Evolutionary conservation across 2,113 vertebrate genomes (phyloP), one percentile per base, ranked within the genome.

Genomic region (Dromaius novaehollandiae): DNA sequence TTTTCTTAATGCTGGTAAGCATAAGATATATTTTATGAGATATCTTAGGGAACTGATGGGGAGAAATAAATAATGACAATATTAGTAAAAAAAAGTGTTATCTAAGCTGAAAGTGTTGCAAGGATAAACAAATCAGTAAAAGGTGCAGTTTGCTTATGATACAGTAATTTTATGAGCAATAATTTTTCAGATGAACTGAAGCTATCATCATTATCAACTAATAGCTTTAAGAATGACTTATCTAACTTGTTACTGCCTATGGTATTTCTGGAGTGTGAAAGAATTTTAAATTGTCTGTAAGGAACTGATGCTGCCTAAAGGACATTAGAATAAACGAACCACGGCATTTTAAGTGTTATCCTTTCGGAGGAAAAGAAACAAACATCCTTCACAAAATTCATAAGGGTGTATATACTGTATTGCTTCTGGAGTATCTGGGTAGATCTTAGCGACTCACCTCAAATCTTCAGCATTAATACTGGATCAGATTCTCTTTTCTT

Each of bases 111-210:
- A 93, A 91, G 15, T 63, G 30, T 92, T 95, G 66, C 30, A 81
- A 95, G 20, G 58, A 90, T 74, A 96, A 97, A 82, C 88, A 90
- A 96, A 97, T 95, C 44, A 93, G 87, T 69, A 97, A 64, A 96
- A 51, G 61, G 28, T 76, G 92, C 65, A 85, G 83, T 96, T 95
- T 95, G 70, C 79, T 94, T 93, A 94, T 82, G 93, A 97, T 90
- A 91, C 82, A 94, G 86, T 90, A 95, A 97, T 97, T 97, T 95
- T 94, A 95, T 87, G 88, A 92, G 74, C 88, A 86, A 93, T 91
- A 96, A 89, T 96, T 96, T 96, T 96, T 94, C 94, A 96, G 90
- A 96, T 92, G 88, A 97, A 93, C 74, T 90, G 89, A 95, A 96
- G 56, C 79, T 86, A 92, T 93, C 94, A 92, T 95, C 96, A 91